Percentiles rank a stretch among this genome's conserved stretches.
Conservation (phyloP, 2,797 vertebrate genomes). For the Aplochiton taeniatus region DNA sequence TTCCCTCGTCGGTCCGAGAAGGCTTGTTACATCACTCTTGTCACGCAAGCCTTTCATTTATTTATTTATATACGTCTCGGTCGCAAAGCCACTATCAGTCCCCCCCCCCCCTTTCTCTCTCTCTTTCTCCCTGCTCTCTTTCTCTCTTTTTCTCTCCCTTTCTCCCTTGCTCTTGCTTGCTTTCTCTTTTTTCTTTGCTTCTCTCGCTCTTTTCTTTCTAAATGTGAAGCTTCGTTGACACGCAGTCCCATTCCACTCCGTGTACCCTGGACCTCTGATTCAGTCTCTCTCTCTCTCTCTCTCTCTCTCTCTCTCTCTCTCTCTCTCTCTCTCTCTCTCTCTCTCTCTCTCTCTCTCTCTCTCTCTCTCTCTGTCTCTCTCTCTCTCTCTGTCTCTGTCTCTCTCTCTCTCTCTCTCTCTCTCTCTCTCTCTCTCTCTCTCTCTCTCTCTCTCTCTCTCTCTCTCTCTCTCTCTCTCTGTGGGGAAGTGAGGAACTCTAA, state of each 20-base stretch:
- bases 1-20: conserved; percentile 26
- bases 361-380: not conserved
- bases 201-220: not conserved
- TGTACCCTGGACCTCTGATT: not conserved
- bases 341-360: not conserved
- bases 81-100: not conserved
- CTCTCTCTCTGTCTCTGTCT: not conserved
- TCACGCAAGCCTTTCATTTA: conserved; percentile 63
- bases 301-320: not conserved
- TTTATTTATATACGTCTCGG: conserved; percentile 56
- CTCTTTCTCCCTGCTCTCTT: not conserved
- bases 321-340: not conserved
- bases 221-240: no score
- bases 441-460: not conserved
- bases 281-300: not conserved
- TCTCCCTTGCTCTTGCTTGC: not conserved
- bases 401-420: not conserved
- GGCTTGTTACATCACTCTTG: conserved; percentile 65
- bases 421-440: not conserved
- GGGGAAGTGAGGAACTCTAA: no score
- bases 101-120: not conserved
- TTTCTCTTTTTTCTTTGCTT: not conserved
- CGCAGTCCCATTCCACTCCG: not conserved
- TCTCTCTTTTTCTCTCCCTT: conserved; percentile 26
- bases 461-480: not conserved